A percentile compares a stretch with the other conserved stretches of the same genome.
Conservation (phyloP, 1,140 invertebrate species). For the Philopotamus ludificatus region DNA sequence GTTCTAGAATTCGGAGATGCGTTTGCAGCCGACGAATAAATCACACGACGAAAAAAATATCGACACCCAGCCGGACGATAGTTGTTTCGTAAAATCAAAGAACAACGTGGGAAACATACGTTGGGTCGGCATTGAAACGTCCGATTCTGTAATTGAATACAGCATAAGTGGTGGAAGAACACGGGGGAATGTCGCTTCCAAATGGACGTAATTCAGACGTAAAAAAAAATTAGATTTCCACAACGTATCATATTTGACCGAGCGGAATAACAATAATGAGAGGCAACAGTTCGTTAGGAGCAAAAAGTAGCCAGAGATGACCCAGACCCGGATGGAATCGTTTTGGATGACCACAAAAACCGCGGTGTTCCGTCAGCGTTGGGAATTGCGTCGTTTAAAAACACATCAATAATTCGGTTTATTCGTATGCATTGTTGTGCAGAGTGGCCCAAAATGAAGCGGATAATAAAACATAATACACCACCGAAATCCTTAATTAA, state of each 20-base stretch:
- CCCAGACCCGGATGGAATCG: background rate
- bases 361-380: too few relatives aligned
- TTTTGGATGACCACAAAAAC: too few relatives aligned
- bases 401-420: too few relatives aligned
- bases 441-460: too few relatives aligned
- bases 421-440: too few relatives aligned
- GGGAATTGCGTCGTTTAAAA: too few relatives aligned
- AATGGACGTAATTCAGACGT: background rate
- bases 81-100: background rate
- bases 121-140: background rate
- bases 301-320: background rate
- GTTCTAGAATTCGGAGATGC: background rate
- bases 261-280: background rate
- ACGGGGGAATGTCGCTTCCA: background rate
- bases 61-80: too few relatives aligned
- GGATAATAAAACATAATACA: too few relatives aligned
- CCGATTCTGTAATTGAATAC: background rate
- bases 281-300: background rate
- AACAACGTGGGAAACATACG: background rate
- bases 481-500: too few relatives aligned
- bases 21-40: background rate
- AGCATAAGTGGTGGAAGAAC: background rate
- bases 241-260: background rate
- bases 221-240: background rate
- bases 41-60: too few relatives aligned